A percentile compares a stretch with the other conserved stretches of the same genome.
These are phyloP conservation scores for Schizaphis graminum DNA, from an alignment of 2,888 invertebrate genomes.

Conservation along the genomic window DNA sequence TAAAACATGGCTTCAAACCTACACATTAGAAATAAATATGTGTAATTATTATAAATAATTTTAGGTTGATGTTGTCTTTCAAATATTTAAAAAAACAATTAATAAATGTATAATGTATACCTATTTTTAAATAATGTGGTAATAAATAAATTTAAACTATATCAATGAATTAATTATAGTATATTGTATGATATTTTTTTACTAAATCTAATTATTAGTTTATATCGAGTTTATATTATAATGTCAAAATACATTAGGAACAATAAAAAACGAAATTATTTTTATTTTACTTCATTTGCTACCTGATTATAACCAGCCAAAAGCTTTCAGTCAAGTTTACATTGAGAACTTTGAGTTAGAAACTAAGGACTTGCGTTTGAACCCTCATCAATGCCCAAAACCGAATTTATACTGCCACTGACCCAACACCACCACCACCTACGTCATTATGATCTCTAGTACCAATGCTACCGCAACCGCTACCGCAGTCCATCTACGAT, in stretches of 20 bases:
- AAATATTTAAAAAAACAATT: background rate
- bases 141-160: background rate
- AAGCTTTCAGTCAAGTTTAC: background rate
- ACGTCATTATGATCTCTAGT: background rate
- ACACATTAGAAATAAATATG: background rate
- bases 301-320: background rate
- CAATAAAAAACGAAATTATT: background rate
- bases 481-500: background rate
- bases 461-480: background rate
- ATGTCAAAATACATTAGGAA: background rate
- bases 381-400: conserved; percentile 36
- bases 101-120: background rate
- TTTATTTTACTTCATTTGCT: background rate
- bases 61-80: background rate
- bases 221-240: background rate
- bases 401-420: background rate
- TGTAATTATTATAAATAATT: background rate
- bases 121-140: background rate
- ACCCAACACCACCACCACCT: background rate
- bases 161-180: background rate
- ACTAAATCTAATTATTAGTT: background rate
- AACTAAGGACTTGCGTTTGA: background rate
- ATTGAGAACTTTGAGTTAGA: background rate
- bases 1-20: background rate
- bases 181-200: background rate